Conservation (phyloP, 2,113 vertebrate genomes). For the Orthochromis malagaraziensis region DNA sequence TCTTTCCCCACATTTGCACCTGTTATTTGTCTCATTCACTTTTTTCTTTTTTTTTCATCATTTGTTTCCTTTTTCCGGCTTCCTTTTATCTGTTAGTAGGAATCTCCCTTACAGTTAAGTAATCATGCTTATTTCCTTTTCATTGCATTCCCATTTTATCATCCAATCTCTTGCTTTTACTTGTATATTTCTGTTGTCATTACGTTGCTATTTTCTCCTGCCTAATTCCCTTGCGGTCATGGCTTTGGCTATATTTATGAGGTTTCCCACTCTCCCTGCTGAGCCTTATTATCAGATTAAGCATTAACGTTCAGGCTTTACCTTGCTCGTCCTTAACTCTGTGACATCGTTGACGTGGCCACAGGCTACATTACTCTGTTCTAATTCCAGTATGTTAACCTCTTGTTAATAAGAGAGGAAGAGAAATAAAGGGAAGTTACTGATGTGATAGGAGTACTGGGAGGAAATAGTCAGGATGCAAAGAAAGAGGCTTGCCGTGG, state of each 20-base stretch:
- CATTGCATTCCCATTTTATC: neutral
- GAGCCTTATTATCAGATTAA: conserved; percentile 41
- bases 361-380: neutral
- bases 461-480: neutral
- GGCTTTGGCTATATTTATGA: conserved; percentile 6
- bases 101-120: neutral
- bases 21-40: neutral
- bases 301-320: conserved; percentile 38
- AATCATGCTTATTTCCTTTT: neutral
- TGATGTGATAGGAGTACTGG: neutral
- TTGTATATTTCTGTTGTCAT: neutral
- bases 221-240: neutral
- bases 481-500: neutral
- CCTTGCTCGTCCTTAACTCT: neutral
- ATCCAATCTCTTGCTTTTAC: neutral
- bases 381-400: neutral
- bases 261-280: conserved; percentile 20
- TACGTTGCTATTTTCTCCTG: neutral
- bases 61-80: neutral
- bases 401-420: neutral
- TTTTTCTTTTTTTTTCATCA: neutral
- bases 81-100: neutral
- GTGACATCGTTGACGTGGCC: neutral
- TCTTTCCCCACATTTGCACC: neutral
- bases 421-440: neutral